Base-by-base conservation (phyloP, 2,113 vertebrate species). In the Tringa solitaria region DNA sequence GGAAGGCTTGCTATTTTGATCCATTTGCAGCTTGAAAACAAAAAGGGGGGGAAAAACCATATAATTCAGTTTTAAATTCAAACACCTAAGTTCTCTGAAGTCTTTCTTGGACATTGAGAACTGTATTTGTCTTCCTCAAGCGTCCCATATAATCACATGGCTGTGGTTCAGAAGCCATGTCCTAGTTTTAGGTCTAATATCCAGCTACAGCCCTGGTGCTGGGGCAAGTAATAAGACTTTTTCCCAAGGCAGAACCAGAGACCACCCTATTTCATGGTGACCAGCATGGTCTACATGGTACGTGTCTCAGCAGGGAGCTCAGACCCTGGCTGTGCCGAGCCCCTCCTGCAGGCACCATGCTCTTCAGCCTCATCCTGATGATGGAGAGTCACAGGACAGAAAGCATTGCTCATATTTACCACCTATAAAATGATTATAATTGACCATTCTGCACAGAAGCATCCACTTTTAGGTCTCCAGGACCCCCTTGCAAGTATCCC, bases 31-130 rank as follows among this genome's bases (percentile, higher is more conserved):
- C 18, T 53, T 35, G 50, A 85, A 85, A 83, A 57, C 48, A 85
- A 79, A 26, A 45, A 48, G 14, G 1, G 6, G 16, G 18, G 2
- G 0, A 39, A 23, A 13, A 50, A 12, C 14, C 51, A 4, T 20
- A 16, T 35, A 32, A 41, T 69, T 80, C 26, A 18, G 41, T 45
- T 83, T 69, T 73, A 30, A 68, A 32, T 65, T 77, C 50, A 65
- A 82, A 53, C 11, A 32, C 23, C 6, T 18, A 16, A 21, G 13
- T 26, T 73, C 37, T 80, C 57, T 21, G 14, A 69, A 88, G 56
- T 22, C 26, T 35, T 73, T 60, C 56, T 46, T 50, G 50, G 28
- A 48, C 41, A 8, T 1, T 30, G 24, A 93, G 21, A 79, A 46
- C 33, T 22, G 8, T 8, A 23, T 45, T 65, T 86, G 48, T 50